These are phyloP conservation scores for Phlogophora meticulosa DNA, from an alignment of 2,888 invertebrate species.

Conservation along the genomic window DNA sequence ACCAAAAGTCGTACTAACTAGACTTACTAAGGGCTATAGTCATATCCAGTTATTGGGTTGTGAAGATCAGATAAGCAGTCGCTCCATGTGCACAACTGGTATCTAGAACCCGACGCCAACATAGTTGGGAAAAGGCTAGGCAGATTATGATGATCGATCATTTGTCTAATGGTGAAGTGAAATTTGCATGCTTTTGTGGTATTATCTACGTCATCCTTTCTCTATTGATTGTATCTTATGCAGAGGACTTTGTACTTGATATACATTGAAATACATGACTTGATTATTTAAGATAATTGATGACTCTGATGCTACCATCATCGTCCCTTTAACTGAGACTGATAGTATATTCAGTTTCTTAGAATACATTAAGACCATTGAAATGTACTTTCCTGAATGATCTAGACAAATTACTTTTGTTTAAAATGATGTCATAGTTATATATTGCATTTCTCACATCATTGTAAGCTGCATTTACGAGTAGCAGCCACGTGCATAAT, in stretches of 20 bases:
- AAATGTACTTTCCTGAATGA: slow-evolving; percentile 52
- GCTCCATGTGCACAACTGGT: too few species aligned
- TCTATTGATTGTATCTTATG: background rate
- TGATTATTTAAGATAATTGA: slow-evolving; percentile 17
- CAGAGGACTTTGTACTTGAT: background rate
- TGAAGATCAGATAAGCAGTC: too few species aligned
- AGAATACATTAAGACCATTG: slow-evolving; percentile 43
- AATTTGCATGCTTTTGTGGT: background rate
- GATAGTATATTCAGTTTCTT: slow-evolving; percentile 39
- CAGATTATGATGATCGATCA: too few species aligned
- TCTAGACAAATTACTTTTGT: slow-evolving; percentile 54
- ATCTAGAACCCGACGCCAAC: too few species aligned
- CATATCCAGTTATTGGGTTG: too few species aligned
- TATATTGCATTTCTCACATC: slow-evolving; percentile 35
- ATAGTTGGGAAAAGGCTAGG: too few species aligned
- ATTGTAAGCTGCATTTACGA: slow-evolving; percentile 44
- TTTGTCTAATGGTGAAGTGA: background rate
- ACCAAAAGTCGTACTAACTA: too few species aligned
- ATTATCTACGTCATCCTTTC: background rate
- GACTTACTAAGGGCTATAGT: too few species aligned
- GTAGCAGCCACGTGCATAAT: slow-evolving; percentile 24
- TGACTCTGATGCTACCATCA: slow-evolving; percentile 33
- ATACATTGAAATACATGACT: background rate
- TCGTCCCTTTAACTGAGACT: slow-evolving; percentile 18
- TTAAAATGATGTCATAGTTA: slow-evolving; percentile 55